phyloP scores from a whole-genome alignment of 2,888 invertebrate genomes.

The Gandaritis pyraliata region DNA sequence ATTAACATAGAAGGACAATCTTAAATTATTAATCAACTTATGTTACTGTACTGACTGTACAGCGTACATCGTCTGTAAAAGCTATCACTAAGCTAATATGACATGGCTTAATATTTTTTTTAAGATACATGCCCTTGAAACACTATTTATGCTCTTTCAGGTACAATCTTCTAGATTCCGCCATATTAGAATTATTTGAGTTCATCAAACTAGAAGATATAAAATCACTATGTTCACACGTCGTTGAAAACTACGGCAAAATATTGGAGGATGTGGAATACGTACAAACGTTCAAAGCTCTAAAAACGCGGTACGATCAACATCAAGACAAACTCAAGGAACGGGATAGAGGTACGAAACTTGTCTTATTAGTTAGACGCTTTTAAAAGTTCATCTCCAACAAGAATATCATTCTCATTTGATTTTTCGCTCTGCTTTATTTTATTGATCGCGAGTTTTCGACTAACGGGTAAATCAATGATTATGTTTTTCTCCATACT shows the following conservation, averaged over 20 bases:
- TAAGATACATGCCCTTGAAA: not conserved
- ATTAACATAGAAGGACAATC: too few species aligned
- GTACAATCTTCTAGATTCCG: conserved; percentile 99
- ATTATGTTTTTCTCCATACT: too few species aligned
- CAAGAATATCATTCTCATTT: too few species aligned
- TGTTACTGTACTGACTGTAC: too few species aligned
- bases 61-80: too few species aligned
- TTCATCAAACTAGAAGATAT: conserved; percentile 98
- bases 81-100: too few species aligned
- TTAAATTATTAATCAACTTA: too few species aligned
- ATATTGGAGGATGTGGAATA: conserved; percentile 97
- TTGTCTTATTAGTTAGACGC: not conserved
- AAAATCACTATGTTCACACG: conserved; percentile 94
- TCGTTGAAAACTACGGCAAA: conserved; percentile 98
- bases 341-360: conserved; percentile 87
- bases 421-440: too few species aligned
- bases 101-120: too few species aligned
- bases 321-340: conserved; percentile 96
- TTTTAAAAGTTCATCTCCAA: too few species aligned
- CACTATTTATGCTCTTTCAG: conserved; percentile 55
- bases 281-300: conserved; percentile 98
- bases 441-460: too few species aligned
- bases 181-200: conserved; percentile 99
- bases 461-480: too few species aligned
- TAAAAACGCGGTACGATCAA: conserved; percentile 95